These are phyloP conservation scores for Caenorhabditis sp. DNA, from an alignment of 2,888 invertebrate species.

Conservation along the genomic window DNA sequence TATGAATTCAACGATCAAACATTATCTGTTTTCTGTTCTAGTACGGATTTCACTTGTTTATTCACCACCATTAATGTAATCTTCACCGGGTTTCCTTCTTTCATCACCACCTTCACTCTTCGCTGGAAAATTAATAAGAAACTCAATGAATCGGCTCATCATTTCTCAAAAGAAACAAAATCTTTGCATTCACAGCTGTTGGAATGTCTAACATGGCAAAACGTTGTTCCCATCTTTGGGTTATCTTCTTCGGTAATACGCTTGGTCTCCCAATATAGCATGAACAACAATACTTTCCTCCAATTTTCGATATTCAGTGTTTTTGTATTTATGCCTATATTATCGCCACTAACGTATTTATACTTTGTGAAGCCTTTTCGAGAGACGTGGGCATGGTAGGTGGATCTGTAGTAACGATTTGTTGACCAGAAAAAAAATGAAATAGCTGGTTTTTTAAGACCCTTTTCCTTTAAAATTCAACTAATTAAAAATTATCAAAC, in stretches of 20 bases:
- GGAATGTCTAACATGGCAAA: neutral
- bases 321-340: neutral
- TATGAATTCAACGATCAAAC: neutral
- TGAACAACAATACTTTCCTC: neutral
- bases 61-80: neutral
- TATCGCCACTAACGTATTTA: neutral
- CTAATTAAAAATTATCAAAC: no score
- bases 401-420: no score
- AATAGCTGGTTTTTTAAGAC: no score
- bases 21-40: neutral
- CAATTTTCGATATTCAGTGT: neutral
- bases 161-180: neutral
- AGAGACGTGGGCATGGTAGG: neutral
- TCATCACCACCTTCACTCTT: neutral
- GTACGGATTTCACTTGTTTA: neutral
- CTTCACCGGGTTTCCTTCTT: neutral
- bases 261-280: neutral
- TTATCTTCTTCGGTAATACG: neutral
- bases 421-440: no score
- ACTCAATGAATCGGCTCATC: neutral
- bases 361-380: neutral
- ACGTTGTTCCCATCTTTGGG: neutral
- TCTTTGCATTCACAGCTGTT: neutral
- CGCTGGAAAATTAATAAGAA: neutral
- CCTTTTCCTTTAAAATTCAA: no score